These are phyloP conservation scores for Calonectris borealis DNA, from an alignment of 2,113 vertebrate genomes.

Conservation along the genomic window DNA sequence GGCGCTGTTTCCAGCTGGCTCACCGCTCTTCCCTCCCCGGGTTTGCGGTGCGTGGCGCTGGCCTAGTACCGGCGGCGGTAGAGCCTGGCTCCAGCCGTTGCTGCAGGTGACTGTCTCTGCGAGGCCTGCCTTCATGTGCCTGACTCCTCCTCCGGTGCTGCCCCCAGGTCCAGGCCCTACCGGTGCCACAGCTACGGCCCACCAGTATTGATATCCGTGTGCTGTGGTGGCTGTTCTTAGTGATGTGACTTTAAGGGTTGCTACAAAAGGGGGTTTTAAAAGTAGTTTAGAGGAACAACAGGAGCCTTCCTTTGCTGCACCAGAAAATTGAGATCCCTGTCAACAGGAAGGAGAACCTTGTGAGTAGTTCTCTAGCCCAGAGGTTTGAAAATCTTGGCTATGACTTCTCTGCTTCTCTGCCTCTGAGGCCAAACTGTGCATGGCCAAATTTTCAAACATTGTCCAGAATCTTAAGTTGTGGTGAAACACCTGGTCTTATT, in stretches of 20 bases:
- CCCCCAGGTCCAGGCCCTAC: neutral
- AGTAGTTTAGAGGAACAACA: neutral
- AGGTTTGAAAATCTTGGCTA: neutral
- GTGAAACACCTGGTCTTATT: accelerated
- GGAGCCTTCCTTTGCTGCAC: neutral
- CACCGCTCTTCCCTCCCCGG: accelerated
- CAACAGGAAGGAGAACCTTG: neutral
- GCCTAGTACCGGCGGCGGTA: no score
- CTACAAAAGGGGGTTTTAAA: accelerated
- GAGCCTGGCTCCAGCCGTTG: neutral
- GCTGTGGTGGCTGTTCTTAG: neutral
- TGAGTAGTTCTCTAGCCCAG: neutral
- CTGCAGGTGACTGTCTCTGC: neutral
- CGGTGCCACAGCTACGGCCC: neutral
- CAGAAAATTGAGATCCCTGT: neutral
- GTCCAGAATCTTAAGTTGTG: neutral
- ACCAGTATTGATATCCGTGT: accelerated
- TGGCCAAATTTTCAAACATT: neutral
- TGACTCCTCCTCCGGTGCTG: no score
- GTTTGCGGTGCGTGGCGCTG: neutral
- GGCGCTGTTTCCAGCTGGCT: neutral
- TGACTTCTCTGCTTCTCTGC: neutral
- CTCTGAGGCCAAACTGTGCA: neutral
- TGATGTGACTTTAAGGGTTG: accelerated
- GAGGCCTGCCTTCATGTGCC: neutral